phyloP scores from a whole-genome alignment of 2,797 vertebrate species.

The Sciurus vulgaris region DNA sequence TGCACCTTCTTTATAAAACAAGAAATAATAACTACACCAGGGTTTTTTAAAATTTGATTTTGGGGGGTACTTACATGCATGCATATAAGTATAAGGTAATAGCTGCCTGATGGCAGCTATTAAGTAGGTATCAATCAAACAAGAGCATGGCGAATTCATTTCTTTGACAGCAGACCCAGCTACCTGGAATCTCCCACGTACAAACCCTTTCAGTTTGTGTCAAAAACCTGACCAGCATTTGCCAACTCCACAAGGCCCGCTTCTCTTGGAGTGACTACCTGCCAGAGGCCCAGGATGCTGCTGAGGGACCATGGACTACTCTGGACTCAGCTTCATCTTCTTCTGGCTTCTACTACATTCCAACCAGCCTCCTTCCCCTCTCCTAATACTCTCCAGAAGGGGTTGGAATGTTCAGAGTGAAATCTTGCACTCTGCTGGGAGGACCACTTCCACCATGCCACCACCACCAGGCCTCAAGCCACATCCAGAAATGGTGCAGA shows the following conservation, averaged over 20 bases:
- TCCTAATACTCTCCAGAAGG: neutral
- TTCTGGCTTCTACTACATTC: neutral
- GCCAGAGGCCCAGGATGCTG: neutral
- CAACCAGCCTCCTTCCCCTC: too few species aligned
- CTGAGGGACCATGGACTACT: fast-evolving
- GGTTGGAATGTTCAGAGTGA: neutral
- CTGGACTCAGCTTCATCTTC: neutral
- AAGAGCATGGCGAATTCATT: neutral
- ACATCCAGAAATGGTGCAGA: neutral
- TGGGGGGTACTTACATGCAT: neutral
- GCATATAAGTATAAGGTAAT: neutral
- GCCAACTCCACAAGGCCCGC: neutral
- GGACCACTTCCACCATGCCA: neutral
- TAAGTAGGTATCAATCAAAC: neutral
- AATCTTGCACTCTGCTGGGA: neutral
- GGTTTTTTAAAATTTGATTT: neutral
- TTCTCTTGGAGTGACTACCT: neutral
- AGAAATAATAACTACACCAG: neutral
- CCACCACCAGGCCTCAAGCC: neutral
- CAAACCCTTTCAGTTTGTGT: neutral
- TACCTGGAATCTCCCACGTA: neutral
- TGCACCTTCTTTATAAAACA: neutral
- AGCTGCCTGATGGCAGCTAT: neutral
- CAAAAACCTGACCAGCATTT: neutral
- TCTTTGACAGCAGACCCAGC: neutral